phyloP scores from a whole-genome alignment of 2,888 invertebrate genomes.

The Cepaea hortensis region DNA sequence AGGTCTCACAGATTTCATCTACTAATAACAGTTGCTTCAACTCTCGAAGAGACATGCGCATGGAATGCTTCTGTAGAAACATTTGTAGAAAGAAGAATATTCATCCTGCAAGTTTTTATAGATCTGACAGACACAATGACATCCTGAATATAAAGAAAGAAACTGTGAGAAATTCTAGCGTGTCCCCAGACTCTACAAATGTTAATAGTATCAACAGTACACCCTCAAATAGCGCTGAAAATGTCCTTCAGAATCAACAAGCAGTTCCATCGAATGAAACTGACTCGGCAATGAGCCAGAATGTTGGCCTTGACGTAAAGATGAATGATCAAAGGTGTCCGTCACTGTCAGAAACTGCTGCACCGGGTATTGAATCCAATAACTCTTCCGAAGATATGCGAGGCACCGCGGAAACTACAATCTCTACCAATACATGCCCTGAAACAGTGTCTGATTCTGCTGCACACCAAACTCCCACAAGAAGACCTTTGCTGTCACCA shows the following conservation, averaged over 20 bases:
- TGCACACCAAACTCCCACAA: not conserved
- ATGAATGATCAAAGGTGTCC: not conserved
- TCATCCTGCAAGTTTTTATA: not conserved
- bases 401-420: too few species aligned
- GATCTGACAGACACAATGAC: not conserved
- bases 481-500: constrained; percentile 11
- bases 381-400: too few species aligned
- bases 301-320: not conserved
- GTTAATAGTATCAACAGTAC: constrained; percentile 18
- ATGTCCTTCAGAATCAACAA: not conserved
- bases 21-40: not conserved
- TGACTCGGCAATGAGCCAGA: not conserved
- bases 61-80: not conserved
- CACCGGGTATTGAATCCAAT: too few species aligned
- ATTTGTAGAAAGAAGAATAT: not conserved
- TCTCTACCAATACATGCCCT: not conserved
- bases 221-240: not conserved
- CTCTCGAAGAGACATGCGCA: not conserved
- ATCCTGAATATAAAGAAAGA: not conserved
- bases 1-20: not conserved
- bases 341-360: not conserved
- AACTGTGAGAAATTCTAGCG: not conserved
- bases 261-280: not conserved
- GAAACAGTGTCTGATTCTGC: not conserved
- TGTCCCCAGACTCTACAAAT: not conserved